phyloP scores from a whole-genome alignment of 2,888 invertebrate genomes.

The Lamproptera curius region DNA sequence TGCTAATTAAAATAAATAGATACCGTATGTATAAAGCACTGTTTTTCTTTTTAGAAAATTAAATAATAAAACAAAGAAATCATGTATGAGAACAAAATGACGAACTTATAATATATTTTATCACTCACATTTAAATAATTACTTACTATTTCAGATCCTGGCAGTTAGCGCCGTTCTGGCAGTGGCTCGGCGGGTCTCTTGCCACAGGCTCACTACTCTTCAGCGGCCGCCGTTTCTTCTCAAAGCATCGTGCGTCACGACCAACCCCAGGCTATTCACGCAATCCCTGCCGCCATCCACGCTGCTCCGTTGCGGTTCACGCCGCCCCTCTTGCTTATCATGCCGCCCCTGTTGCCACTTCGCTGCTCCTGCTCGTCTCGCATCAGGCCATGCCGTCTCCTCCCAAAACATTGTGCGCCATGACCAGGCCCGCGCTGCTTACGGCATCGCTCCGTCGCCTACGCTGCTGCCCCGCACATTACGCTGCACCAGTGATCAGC shows the following conservation, averaged over 20 bases:
- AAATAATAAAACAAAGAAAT: too few relatives aligned
- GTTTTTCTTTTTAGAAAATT: too few relatives aligned
- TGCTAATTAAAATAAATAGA: too few relatives aligned
- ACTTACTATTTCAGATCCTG: conserved; percentile 49
- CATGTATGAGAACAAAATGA: too few relatives aligned
- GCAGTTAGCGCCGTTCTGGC: conserved; percentile 58
- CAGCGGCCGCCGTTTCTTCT: conserved; percentile 53
- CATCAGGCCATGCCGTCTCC: conserved; percentile 21
- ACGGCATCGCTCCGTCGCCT: conserved; percentile 38
- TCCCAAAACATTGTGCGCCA: conserved; percentile 33
- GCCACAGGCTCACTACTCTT: conserved; percentile 55
- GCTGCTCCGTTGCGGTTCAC: conserved; percentile 38
- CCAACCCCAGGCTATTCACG: conserved; percentile 30
- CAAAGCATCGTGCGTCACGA: conserved; percentile 56
- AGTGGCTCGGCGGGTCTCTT: conserved; percentile 58
- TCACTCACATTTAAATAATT: too few relatives aligned
- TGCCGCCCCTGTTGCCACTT: conserved; percentile 24
- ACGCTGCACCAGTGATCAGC: conserved; percentile 36
- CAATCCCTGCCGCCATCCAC: conserved; percentile 26
- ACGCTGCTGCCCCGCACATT: conserved; percentile 32
- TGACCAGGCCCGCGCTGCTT: conserved; percentile 41
- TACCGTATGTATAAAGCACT: too few relatives aligned
- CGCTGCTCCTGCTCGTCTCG: conserved; percentile 18
- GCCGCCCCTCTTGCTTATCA: conserved; percentile 32
- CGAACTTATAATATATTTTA: too few relatives aligned